A percentile compares a stretch with the other conserved stretches of the same genome.
These are phyloP conservation scores for Toxotes lorentzi DNA, from an alignment of 2,797 vertebrate species.

Conservation along the genomic window DNA sequence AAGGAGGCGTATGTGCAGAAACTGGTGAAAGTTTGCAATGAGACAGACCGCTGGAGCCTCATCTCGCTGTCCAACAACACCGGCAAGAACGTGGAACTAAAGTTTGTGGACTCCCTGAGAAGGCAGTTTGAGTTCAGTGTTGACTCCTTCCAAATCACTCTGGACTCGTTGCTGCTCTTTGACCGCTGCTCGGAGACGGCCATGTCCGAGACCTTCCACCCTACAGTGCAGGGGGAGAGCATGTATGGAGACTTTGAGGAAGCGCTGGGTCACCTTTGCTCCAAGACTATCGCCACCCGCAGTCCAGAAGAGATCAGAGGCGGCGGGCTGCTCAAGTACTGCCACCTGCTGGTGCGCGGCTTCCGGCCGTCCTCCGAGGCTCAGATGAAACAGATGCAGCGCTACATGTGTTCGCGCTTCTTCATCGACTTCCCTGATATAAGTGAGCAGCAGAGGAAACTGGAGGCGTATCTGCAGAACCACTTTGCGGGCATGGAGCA, in stretches of 20 bases:
- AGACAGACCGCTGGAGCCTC: slow-evolving; percentile 95
- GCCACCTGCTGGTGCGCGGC: slow-evolving; percentile 93
- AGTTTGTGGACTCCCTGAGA: slow-evolving; percentile 93
- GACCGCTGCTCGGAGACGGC: slow-evolving; percentile 91
- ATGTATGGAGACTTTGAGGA: slow-evolving; percentile 94
- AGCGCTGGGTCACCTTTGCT: slow-evolving; percentile 90
- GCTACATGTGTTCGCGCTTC: slow-evolving; percentile 98
- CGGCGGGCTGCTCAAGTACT: slow-evolving; percentile 95
- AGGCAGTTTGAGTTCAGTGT: slow-evolving; percentile 97
- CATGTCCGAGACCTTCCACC: slow-evolving; percentile 95
- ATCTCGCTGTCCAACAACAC: slow-evolving; percentile 97
- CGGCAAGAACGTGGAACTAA: slow-evolving; percentile 96
- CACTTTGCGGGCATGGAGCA: slow-evolving; percentile 93
- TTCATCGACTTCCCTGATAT: slow-evolving; percentile 97
- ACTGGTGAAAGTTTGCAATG: slow-evolving; percentile 95
- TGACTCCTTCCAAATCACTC: slow-evolving; percentile 95
- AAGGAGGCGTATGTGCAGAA: slow-evolving; percentile 97
- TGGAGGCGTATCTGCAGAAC: slow-evolving; percentile 95
- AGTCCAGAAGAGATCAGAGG: slow-evolving; percentile 96
- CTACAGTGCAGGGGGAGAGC: slow-evolving; percentile 93
- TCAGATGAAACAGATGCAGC: slow-evolving; percentile 91
- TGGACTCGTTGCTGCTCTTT: slow-evolving; percentile 94
- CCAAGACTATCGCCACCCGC: slow-evolving; percentile 91
- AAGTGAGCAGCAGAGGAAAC: slow-evolving; percentile 90
- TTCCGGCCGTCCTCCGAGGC: slow-evolving; percentile 88